These are phyloP conservation scores for Polypterus senegalus DNA, from an alignment of 2,113 vertebrate species.

Conservation along the genomic window DNA sequence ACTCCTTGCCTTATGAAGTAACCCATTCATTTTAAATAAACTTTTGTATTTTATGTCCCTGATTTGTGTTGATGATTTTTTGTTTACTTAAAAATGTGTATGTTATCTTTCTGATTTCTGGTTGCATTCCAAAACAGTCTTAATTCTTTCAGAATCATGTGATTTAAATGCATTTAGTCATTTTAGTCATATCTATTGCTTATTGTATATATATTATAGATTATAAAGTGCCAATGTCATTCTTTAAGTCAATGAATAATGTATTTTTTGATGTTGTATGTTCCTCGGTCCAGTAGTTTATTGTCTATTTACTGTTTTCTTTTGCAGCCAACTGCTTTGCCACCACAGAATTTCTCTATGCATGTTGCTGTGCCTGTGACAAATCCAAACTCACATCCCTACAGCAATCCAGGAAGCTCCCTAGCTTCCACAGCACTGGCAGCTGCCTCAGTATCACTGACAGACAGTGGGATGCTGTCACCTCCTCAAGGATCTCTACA, in stretches of 20 bases:
- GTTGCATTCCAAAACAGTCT: no score
- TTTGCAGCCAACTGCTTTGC: conserved; percentile 72
- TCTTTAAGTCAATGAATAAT: neutral
- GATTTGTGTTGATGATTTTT: no score
- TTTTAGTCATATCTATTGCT: no score
- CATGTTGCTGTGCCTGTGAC: conserved; percentile 93
- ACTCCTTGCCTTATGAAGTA: no score
- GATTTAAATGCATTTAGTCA: no score
- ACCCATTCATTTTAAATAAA: no score
- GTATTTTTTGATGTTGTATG: neutral
- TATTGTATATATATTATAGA: no score
- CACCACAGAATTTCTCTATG: conserved; percentile 95
- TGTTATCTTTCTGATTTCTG: no score
- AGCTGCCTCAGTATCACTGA: conserved; percentile 65
- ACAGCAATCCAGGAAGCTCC: conserved; percentile 73
- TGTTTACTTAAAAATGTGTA: no score
- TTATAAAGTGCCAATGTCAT: neutral
- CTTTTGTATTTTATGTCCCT: no score
- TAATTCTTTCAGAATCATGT: no score
- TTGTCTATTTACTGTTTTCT: conserved; percentile 7
- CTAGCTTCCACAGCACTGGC: conserved; percentile 74
- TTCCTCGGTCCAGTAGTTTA: conserved; percentile 19
- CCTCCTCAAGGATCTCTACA: conserved; percentile 75
- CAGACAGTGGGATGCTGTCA: conserved; percentile 82
- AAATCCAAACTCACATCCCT: conserved; percentile 77